phyloP scores from a whole-genome alignment of 2,888 invertebrate species.

The Philonicus albiceps region DNA sequence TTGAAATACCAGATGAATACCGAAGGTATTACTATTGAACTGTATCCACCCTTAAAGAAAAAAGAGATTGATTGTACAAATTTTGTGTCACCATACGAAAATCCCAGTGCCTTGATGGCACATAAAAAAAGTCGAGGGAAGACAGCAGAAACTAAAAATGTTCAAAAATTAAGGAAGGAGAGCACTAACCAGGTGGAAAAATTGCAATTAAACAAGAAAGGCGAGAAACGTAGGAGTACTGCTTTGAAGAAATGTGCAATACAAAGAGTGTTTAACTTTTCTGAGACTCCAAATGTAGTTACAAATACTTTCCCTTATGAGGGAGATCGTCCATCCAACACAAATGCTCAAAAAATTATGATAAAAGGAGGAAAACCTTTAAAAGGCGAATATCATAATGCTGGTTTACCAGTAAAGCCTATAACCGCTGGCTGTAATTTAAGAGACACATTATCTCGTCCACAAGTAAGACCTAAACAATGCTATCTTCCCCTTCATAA shows the following conservation, averaged over 20 bases:
- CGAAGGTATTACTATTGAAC: not conserved
- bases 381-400: not conserved
- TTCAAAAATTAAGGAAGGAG: not conserved
- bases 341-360: not conserved
- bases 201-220: not conserved
- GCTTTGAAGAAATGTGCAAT: not conserved
- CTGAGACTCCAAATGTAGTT: not conserved
- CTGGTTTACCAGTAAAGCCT: not conserved
- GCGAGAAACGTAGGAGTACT: not conserved
- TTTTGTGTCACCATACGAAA: not conserved
- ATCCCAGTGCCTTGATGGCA: not conserved
- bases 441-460: not conserved
- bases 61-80: not conserved
- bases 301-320: not conserved
- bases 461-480: not conserved
- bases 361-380: not conserved
- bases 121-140: not conserved
- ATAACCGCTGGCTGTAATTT: not conserved
- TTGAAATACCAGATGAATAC: not conserved
- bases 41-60: not conserved
- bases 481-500: not conserved
- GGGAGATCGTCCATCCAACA: not conserved
- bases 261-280: conserved; percentile 2
- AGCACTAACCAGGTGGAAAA: not conserved
- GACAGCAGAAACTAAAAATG: not conserved